A percentile compares a stretch with the other conserved stretches of the same genome.
phyloP scores from a whole-genome alignment of 2,113 vertebrate species.

The Halcyon malimbica region DNA sequence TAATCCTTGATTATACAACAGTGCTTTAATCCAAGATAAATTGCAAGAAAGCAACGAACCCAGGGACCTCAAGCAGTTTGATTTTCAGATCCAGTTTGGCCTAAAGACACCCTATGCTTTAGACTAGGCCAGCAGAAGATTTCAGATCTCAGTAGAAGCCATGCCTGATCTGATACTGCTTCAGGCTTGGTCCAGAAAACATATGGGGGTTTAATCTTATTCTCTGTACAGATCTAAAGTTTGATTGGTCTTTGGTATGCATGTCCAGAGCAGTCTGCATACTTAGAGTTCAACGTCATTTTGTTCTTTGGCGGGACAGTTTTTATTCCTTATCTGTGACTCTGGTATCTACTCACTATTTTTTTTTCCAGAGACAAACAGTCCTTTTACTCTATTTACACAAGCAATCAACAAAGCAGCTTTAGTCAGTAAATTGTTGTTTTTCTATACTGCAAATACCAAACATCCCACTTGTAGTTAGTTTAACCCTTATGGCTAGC shows the following conservation, averaged over 20 bases:
- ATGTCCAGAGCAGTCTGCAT: no score
- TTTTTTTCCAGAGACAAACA: background rate
- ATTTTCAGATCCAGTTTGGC: background rate
- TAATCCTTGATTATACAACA: conserved; percentile 30
- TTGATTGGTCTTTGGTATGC: background rate
- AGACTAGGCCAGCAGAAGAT: background rate
- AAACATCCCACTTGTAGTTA: background rate
- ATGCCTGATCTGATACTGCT: background rate
- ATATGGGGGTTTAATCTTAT: background rate
- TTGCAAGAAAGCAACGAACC: background rate
- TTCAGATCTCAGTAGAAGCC: background rate
- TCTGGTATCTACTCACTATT: background rate
- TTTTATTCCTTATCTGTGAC: background rate
- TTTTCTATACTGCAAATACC: background rate
- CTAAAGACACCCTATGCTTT: background rate
- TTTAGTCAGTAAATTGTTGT: background rate
- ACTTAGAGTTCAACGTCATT: background rate
- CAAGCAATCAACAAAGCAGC: background rate
- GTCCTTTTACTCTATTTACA: background rate
- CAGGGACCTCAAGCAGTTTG: background rate
- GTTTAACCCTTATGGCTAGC: background rate
- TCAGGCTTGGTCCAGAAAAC: background rate
- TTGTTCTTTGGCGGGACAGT: background rate
- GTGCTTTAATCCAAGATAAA: conserved; percentile 4
- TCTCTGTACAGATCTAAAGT: background rate